Evolutionary conservation across 2,888 invertebrate species (phyloP).

Genomic region (Agrotis exclamationis): DNA sequence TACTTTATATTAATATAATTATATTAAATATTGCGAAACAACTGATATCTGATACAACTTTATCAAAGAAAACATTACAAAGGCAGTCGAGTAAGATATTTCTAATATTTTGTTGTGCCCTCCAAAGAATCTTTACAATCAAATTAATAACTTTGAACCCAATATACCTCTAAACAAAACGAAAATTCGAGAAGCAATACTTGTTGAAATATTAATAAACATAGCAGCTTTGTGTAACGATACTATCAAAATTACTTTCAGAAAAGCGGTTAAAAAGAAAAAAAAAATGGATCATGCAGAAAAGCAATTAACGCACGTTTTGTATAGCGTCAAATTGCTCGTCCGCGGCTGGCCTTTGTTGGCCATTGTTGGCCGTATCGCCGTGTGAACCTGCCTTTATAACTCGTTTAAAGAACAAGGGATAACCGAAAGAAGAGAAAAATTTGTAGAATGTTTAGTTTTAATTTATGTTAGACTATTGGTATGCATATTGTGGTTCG

Average conservation of each 20-base stretch:
- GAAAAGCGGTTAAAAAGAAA: constrained; percentile 5
- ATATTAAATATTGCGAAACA: not conserved
- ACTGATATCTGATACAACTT: not conserved
- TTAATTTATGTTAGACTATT: no score
- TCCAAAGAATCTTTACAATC: constrained; percentile 6
- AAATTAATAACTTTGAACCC: constrained; percentile 20
- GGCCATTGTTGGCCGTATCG: not conserved
- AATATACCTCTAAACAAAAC: not conserved
- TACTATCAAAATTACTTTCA: constrained; percentile 19
- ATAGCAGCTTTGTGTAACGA: constrained; percentile 10
- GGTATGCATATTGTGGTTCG: not conserved
- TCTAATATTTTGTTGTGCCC: constrained; percentile 1
- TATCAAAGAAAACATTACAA: not conserved
- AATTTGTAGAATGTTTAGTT: constrained; percentile 9
- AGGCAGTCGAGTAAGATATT: not conserved
- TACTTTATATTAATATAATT: not conserved
- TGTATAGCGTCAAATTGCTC: not conserved
- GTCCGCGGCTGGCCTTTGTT: not conserved
- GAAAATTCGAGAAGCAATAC: constrained; percentile 1
- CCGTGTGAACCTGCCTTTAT: constrained; percentile 28
- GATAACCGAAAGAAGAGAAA: constrained; percentile 18
- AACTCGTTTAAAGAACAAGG: constrained; percentile 42
- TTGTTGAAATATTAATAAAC: constrained; percentile 29
- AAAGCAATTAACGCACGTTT: constrained; percentile 40
- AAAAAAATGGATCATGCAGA: constrained; percentile 25